These are phyloP conservation scores for Hypomecis atomaria DNA, from an alignment of 2,888 invertebrate species.

Conservation along the genomic window DNA sequence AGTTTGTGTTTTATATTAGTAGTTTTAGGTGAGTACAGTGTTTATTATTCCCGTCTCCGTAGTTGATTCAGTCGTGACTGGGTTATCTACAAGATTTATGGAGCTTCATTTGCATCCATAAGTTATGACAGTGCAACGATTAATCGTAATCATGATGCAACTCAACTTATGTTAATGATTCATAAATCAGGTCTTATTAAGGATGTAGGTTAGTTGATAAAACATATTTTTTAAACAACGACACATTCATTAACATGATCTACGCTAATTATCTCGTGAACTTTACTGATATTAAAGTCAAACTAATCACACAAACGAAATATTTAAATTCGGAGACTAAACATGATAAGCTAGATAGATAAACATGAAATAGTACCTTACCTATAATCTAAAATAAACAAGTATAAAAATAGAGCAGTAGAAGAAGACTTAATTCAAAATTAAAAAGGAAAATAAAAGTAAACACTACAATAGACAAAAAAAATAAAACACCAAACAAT, in stretches of 20 bases:
- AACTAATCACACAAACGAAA: neutral
- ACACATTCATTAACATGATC: too few species aligned
- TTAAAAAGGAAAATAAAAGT: conserved; percentile 5
- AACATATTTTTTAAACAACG: conserved; percentile 10
- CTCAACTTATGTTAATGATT: conserved; percentile 35
- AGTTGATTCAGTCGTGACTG: conserved; percentile 44
- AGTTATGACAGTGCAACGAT: conserved; percentile 54
- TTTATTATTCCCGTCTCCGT: conserved; percentile 39
- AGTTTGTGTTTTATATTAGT: conserved; percentile 84
- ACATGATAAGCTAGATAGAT: too few species aligned
- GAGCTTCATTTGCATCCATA: conserved; percentile 55
- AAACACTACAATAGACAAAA: conserved; percentile 15
- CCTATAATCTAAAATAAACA: neutral
- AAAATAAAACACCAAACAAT: conserved; percentile 13
- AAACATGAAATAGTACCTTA: too few species aligned
- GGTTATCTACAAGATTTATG: conserved; percentile 65
- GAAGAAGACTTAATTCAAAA: neutral
- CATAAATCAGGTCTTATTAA: conserved; percentile 22
- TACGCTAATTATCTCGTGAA: conserved; percentile 18
- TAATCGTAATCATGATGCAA: conserved; percentile 47
- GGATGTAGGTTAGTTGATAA: conserved; percentile 29
- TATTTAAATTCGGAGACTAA: too few species aligned
- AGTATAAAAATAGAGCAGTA: neutral
- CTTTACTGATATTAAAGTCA: neutral
- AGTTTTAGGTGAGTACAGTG: conserved; percentile 80